Evolutionary conservation across 2,113 vertebrate species (phyloP).

Genomic region (Cynocephalus volans): DNA sequence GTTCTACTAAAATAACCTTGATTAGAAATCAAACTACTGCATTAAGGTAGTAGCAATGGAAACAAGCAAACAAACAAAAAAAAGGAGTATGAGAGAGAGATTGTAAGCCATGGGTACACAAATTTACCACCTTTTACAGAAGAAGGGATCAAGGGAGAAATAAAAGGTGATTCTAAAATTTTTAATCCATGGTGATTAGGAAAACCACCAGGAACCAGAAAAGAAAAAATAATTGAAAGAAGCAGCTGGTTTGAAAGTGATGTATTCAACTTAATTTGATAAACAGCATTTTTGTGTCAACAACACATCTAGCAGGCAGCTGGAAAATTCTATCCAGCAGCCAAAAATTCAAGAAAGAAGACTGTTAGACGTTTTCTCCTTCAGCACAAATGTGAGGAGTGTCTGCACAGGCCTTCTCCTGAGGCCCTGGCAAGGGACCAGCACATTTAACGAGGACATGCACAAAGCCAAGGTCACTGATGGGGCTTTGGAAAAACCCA

Average conservation of each 20-base stretch:
- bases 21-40: conserved; percentile 44
- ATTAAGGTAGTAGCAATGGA: not conserved
- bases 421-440: not conserved
- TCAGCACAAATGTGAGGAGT: not conserved
- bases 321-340: conserved; percentile 31
- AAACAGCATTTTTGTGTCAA: not conserved
- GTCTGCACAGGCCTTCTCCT: not conserved
- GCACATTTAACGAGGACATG: not conserved
- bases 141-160: not conserved
- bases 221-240: conserved; percentile 33
- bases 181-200: conserved; percentile 7
- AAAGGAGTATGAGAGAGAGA: not conserved
- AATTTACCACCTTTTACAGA: not conserved
- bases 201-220: conserved; percentile 40
- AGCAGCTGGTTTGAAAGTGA: not conserved
- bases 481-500: not conserved
- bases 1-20: conserved; percentile 34
- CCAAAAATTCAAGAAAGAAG: not conserved
- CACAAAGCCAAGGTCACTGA: conserved; percentile 44
- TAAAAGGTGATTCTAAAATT: conserved; percentile 15
- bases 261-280: not conserved
- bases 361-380: not conserved
- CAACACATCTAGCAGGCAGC: not conserved
- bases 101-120: not conserved
- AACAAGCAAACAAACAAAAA: not conserved